Evolutionary conservation across 2,888 invertebrate species (phyloP), one percentile per base, ranked within the genome.

Genomic region (Sclerodermus sp.): DNA sequence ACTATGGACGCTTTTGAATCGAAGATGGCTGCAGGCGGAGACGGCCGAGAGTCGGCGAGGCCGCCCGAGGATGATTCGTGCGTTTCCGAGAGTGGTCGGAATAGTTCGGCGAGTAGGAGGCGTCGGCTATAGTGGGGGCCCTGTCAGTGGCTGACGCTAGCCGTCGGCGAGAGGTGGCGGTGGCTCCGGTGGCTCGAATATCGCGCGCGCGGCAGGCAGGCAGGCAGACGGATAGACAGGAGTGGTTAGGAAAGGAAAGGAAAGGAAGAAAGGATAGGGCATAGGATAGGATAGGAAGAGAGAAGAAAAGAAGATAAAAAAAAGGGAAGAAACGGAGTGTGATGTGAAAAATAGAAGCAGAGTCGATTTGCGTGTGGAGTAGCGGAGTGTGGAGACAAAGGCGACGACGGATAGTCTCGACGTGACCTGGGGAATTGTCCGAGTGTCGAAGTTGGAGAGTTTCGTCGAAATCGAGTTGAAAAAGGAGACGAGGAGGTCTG

Each of bases 161-260:
- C 51, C 58, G 60, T 60, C 61, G 60, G 54, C 58, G 58, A 53
- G 54, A 51, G 62, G 58, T 62, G 62, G 58, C 58, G 58, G 55
- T 53, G 60, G 62, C 48, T 53, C 14, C 14, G n/a, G 36, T 36
- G 40, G 17, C 17, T 23, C 23, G 23, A 23, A 23, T 23, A 23
- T 23, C 13, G 45, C 15, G n/a, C 16, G 45, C 10, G 23, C n/a
- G 36, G 41, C 12, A n/a, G 13, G 13, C 17, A 45, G 38, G 46
- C 29, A 39, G 43, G 40, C 36, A 34, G 14, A 44, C 32, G 18
- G 31, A 18, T 13, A n/a, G 39, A 23, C 30, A 37, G 8, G 23
- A 23, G 8, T 30, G 32, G 16, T 16, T 32, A 36, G n/a, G n/a
- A n/a, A n/a, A n/a, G n/a, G n/a, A n/a, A n/a, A n/a, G n/a, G n/a